A percentile compares a stretch with the other conserved stretches of the same genome.
These are phyloP conservation scores for Oligia fasciuncula DNA, from an alignment of 2,888 invertebrate genomes.

Conservation along the genomic window DNA sequence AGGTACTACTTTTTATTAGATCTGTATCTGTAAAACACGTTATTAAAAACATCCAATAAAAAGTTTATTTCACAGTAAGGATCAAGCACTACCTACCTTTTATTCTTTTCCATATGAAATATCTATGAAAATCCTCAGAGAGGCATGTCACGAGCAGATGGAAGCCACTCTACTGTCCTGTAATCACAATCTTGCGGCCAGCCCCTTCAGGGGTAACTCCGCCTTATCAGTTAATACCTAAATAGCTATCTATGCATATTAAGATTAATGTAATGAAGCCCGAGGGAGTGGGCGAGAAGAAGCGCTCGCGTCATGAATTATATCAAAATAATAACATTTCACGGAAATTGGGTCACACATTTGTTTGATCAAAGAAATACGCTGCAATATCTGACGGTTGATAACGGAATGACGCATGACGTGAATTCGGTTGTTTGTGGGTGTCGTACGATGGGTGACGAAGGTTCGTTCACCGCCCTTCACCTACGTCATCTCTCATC, in stretches of 20 bases:
- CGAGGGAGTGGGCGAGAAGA: conserved; percentile 7
- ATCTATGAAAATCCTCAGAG: not conserved
- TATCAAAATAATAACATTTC: conserved; percentile 48
- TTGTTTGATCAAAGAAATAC: conserved; percentile 52
- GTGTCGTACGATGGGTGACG: conserved; percentile 63
- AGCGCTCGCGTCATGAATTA: conserved; percentile 21
- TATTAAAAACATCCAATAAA: too few species aligned
- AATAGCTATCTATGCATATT: not conserved
- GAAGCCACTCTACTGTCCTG: not conserved
- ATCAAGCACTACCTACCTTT: too few species aligned
- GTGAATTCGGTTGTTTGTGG: conserved; percentile 62
- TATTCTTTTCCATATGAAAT: conserved; percentile 3
- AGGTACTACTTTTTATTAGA: not conserved
- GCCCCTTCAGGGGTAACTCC: not conserved
- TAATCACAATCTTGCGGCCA: not conserved
- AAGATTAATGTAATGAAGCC: conserved; percentile 8
- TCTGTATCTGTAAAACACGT: too few species aligned
- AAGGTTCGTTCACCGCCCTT: conserved; percentile 74
- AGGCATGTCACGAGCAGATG: not conserved
- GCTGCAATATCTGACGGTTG: conserved; percentile 50
- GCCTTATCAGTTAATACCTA: conserved; percentile 21
- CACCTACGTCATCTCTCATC: conserved; percentile 36
- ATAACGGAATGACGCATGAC: conserved; percentile 63
- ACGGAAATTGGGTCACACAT: conserved; percentile 56
- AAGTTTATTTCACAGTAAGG: too few species aligned